Evolutionary conservation across 2,797 vertebrate species (phyloP).

Genomic region (Hapalemur alaotrensis): DNA sequence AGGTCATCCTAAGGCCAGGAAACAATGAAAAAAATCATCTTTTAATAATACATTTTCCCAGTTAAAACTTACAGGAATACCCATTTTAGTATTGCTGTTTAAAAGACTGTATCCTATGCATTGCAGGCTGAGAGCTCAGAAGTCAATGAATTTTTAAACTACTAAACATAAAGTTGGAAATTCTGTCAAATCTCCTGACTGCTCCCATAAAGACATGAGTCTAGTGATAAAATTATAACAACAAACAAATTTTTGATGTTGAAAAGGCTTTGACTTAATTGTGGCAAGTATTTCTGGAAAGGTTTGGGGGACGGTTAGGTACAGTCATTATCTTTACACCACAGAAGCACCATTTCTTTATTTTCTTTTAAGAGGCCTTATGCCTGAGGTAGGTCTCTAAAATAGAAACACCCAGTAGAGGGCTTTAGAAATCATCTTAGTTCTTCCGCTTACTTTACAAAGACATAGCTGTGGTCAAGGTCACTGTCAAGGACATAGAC

Average conservation of each 20-base stretch:
- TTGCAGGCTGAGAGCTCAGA: neutral
- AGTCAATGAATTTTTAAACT: neutral
- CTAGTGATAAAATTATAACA: neutral
- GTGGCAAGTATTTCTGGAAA: neutral
- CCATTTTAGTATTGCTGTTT: neutral
- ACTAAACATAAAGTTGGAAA: neutral
- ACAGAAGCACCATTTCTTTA: neutral
- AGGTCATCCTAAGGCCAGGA: neutral
- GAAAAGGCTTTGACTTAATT: neutral
- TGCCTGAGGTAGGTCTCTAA: neutral
- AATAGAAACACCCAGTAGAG: neutral
- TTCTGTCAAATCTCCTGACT: neutral
- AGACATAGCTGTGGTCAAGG: neutral
- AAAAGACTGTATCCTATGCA: neutral
- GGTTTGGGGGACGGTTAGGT: rapidly evolving
- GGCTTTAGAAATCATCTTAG: neutral
- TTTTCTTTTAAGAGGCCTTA: neutral
- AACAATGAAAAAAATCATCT: neutral
- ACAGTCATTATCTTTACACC: neutral
- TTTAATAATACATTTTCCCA: neutral
- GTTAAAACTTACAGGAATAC: neutral
- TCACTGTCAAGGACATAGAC: neutral
- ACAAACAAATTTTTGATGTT: neutral
- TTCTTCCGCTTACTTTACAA: neutral
- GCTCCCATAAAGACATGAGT: neutral